These are phyloP conservation scores for Callosobruchus maculatus DNA, from an alignment of 2,888 invertebrate species.

Conservation along the genomic window DNA sequence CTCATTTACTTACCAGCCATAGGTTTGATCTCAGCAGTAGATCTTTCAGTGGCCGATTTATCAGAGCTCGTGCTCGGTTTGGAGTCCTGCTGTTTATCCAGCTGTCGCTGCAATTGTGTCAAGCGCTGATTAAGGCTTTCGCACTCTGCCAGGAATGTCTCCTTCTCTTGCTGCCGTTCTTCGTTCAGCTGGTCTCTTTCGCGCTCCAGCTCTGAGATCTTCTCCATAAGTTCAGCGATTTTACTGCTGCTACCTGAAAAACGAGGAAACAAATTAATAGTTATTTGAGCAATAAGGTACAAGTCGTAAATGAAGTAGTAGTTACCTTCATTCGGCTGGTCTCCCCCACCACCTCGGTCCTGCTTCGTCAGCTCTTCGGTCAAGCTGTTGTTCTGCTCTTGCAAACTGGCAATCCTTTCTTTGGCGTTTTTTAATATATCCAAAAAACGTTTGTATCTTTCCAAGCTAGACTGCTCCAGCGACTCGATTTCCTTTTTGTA, in stretches of 20 bases:
- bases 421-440: slow-evolving; percentile 69
- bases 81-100: slow-evolving; percentile 59
- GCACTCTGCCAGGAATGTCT: slow-evolving; percentile 61
- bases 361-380: slow-evolving; percentile 51
- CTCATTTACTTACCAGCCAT: slow-evolving; percentile 70
- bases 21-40: slow-evolving; percentile 91
- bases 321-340: slow-evolving; percentile 46
- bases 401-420: slow-evolving; percentile 67
- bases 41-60: slow-evolving; percentile 57
- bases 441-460: slow-evolving; percentile 51
- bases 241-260: slow-evolving; percentile 9
- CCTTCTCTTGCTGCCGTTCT: slow-evolving; percentile 66
- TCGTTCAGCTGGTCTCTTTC: slow-evolving; percentile 59
- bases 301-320: no score
- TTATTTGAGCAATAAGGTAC: no score
- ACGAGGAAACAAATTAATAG: no score
- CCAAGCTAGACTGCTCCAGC: slow-evolving; percentile 45
- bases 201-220: slow-evolving; percentile 63
- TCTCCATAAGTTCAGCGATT: slow-evolving; percentile 51
- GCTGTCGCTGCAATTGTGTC: slow-evolving; percentile 50
- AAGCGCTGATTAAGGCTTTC: slow-evolving; percentile 68
- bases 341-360: slow-evolving; percentile 28
- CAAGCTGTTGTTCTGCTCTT: slow-evolving; percentile 64
- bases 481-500: slow-evolving; percentile 52
- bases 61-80: slow-evolving; percentile 68